Evolutionary conservation across 2,888 invertebrate species (phyloP).

Genomic region (Eurois occulta): DNA sequence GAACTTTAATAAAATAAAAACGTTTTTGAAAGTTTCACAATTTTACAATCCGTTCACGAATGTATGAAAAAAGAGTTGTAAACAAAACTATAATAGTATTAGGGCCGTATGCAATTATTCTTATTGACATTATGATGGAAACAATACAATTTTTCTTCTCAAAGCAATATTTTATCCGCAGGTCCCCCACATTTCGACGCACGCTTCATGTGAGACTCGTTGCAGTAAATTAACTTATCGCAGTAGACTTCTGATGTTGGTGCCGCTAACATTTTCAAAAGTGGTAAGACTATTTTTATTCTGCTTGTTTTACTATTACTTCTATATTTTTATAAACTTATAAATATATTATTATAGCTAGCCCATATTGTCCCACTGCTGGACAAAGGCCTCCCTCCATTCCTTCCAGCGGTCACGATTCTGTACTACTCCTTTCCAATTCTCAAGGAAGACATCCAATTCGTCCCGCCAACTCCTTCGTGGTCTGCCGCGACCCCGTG

Average conservation of each 20-base stretch:
- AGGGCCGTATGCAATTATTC: neutral
- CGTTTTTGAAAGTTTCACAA: neutral
- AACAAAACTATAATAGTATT: neutral
- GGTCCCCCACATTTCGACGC: conserved; percentile 40
- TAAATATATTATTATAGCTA: too few species aligned
- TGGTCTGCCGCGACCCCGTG: too few species aligned
- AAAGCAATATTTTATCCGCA: conserved; percentile 37
- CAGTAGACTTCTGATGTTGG: neutral
- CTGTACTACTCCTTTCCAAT: too few species aligned
- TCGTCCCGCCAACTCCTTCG: too few species aligned
- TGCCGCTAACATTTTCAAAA: neutral
- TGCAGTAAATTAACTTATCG: conserved; percentile 20
- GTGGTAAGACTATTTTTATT: conserved; percentile 17
- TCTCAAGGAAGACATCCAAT: too few species aligned
- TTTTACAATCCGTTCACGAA: neutral
- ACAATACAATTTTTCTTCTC: neutral
- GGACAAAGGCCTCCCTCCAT: too few species aligned
- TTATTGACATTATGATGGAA: conserved; percentile 6
- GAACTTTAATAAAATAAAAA: neutral
- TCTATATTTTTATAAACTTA: neutral
- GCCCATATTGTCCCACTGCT: too few species aligned
- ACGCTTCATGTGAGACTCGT: conserved; percentile 25
- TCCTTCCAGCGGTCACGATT: too few species aligned
- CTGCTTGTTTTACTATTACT: neutral
- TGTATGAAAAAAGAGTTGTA: too few species aligned